phyloP scores from a whole-genome alignment of 2,797 vertebrate species.

The Poeciliopsis presidionis region DNA sequence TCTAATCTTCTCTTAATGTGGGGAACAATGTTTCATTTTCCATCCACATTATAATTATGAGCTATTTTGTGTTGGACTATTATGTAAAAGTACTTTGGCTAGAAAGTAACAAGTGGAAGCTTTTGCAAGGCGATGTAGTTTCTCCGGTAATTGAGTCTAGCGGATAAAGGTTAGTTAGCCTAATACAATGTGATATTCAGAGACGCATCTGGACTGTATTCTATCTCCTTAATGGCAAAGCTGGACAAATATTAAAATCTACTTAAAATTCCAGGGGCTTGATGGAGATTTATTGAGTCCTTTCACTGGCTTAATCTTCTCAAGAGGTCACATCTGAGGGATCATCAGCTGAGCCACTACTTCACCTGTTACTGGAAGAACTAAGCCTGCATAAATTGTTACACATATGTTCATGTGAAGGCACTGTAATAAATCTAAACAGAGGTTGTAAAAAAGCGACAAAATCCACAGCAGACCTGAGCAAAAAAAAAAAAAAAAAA shows the following conservation, averaged over 20 bases:
- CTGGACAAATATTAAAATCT: constrained; percentile 60
- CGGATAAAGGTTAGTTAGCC: constrained; percentile 6
- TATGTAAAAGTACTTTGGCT: background rate
- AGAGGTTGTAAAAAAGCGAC: constrained; percentile 2
- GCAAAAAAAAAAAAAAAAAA: constrained; percentile 34
- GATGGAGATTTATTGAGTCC: constrained; percentile 61
- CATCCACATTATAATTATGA: background rate
- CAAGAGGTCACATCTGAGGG: constrained; percentile 61
- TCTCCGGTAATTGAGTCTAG: background rate
- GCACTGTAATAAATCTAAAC: constrained; percentile 30
- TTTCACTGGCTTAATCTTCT: constrained; percentile 69
- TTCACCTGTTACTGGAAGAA: constrained; percentile 61
- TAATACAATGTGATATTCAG: constrained; percentile 52
- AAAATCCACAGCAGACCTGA: constrained; percentile 39
- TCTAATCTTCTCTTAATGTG: background rate
- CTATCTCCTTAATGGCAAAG: constrained; percentile 57
- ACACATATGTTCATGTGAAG: constrained; percentile 24
- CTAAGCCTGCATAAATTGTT: constrained; percentile 23
- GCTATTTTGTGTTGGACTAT: background rate
- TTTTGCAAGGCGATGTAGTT: background rate
- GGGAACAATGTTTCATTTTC: background rate
- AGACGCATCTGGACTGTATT: constrained; percentile 48
- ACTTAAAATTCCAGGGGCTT: constrained; percentile 69
- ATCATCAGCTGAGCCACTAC: constrained; percentile 45
- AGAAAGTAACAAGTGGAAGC: background rate